Conservation (phyloP, 2,113 vertebrate genomes). For the Calidris pugnax region DNA sequence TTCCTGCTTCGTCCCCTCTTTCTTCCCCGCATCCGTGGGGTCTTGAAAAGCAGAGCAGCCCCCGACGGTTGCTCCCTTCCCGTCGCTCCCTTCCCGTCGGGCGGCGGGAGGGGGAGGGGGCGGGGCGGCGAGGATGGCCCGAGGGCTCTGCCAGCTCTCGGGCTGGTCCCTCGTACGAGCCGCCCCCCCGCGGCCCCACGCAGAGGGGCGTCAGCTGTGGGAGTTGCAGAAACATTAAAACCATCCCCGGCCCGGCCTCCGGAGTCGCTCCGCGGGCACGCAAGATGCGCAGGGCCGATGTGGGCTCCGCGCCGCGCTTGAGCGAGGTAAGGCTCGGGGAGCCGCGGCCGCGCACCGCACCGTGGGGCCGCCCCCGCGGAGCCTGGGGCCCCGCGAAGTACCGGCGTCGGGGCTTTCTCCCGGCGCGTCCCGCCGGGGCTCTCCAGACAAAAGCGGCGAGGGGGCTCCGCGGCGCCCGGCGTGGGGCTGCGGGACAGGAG, state of each 20-base stretch:
- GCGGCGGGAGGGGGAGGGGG: background rate
- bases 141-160: too few species aligned
- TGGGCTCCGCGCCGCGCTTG: background rate
- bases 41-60: background rate
- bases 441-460: background rate
- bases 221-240: too few species aligned
- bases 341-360: background rate
- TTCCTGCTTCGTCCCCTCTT: background rate
- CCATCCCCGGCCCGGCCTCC: background rate
- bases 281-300: conserved; percentile 1
- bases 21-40: background rate
- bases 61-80: background rate
- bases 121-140: too few species aligned
- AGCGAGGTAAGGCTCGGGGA: conserved; percentile 4
- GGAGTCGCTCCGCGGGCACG: background rate
- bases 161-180: too few species aligned
- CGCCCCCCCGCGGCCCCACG: too few species aligned
- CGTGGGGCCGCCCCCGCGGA: background rate
- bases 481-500: background rate
- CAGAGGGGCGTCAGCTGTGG: too few species aligned
- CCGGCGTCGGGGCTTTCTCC: background rate
- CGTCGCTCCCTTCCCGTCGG: background rate
- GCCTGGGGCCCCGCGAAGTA: too few species aligned
- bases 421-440: background rate
- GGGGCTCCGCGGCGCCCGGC: background rate